Percentiles rank a stretch among this genome's conserved stretches.
These are phyloP conservation scores for Goniozus legneri DNA, from an alignment of 1,140 invertebrate species.

Conservation along the genomic window DNA sequence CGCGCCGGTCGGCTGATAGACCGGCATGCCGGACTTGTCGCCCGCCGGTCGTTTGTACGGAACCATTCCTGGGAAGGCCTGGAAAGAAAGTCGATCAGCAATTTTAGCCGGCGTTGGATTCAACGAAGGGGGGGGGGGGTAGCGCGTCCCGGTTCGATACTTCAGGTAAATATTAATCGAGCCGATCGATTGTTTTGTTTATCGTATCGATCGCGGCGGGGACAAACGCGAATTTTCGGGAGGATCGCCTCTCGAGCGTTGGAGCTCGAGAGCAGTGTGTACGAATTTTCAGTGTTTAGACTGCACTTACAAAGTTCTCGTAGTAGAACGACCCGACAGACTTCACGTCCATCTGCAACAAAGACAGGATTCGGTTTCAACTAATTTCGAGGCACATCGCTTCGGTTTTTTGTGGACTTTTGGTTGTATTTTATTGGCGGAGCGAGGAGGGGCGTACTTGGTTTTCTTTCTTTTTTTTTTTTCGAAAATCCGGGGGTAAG, in stretches of 20 bases:
- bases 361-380: constrained; percentile 56
- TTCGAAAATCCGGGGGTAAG: background rate
- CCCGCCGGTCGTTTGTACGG: constrained; percentile 91
- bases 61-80: constrained; percentile 91
- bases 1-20: constrained; percentile 83
- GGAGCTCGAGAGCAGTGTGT: too few relatives aligned
- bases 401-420: too few relatives aligned
- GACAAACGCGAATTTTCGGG: background rate
- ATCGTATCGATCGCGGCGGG: too few relatives aligned
- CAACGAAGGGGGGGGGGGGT: too few relatives aligned
- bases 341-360: constrained; percentile 87
- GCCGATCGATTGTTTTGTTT: background rate
- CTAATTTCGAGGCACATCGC: constrained; percentile 50
- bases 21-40: constrained; percentile 91
- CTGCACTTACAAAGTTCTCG: constrained; percentile 87
- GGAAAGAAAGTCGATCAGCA: constrained; percentile 39
- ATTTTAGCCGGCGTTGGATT: too few relatives aligned
- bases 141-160: too few relatives aligned
- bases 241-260: background rate
- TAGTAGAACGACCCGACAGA: constrained; percentile 90
- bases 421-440: constrained; percentile 5
- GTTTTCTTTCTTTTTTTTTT: constrained; percentile 19
- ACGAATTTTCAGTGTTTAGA: constrained; percentile 35
- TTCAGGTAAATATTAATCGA: background rate
- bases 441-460: constrained; percentile 18